These are phyloP conservation scores for Trigoniulus corallinus DNA, from an alignment of 1,140 invertebrate species.

Conservation along the genomic window DNA sequence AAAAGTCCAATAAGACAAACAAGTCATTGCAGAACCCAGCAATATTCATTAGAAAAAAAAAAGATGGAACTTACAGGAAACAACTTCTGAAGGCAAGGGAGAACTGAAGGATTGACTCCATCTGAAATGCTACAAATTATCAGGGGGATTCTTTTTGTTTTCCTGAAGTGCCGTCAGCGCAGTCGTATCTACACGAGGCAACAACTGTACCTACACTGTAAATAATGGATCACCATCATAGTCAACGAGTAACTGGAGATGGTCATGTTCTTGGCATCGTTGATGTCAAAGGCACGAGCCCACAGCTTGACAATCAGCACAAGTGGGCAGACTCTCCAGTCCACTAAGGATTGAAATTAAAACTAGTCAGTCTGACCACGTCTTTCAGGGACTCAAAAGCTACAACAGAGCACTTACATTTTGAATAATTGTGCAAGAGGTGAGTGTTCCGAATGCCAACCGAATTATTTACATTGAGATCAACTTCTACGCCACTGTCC, in stretches of 20 bases:
- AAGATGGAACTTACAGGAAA: constrained; percentile 34
- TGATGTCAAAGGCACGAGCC: constrained; percentile 85
- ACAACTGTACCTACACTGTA: constrained; percentile 59
- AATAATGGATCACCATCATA: constrained; percentile 90
- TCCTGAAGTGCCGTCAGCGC: too few species aligned
- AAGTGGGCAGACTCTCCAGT: constrained; percentile 83
- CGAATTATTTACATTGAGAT: constrained; percentile 91
- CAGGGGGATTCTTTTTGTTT: constrained; percentile 44
- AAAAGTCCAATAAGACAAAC: not conserved
- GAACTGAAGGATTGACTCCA: constrained; percentile 58
- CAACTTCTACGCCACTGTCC: constrained; percentile 63
- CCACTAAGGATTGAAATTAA: constrained; percentile 42
- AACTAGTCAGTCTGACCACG: not conserved
- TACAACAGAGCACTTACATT: constrained; percentile 40
- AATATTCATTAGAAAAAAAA: not conserved
- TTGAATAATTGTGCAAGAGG: constrained; percentile 73
- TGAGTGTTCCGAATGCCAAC: constrained; percentile 93
- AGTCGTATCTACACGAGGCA: constrained; percentile 47
- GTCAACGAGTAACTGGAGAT: constrained; percentile 93
- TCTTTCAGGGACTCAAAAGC: not conserved
- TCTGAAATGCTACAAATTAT: constrained; percentile 45
- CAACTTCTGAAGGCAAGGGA: constrained; percentile 66
- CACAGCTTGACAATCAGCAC: constrained; percentile 85
- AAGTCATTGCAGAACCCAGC: not conserved
- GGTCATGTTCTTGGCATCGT: constrained; percentile 86